A percentile compares a stretch with the other conserved stretches of the same genome.
These are phyloP conservation scores for Metallyticus violacea DNA, from an alignment of 2,888 invertebrate genomes.

Conservation along the genomic window DNA sequence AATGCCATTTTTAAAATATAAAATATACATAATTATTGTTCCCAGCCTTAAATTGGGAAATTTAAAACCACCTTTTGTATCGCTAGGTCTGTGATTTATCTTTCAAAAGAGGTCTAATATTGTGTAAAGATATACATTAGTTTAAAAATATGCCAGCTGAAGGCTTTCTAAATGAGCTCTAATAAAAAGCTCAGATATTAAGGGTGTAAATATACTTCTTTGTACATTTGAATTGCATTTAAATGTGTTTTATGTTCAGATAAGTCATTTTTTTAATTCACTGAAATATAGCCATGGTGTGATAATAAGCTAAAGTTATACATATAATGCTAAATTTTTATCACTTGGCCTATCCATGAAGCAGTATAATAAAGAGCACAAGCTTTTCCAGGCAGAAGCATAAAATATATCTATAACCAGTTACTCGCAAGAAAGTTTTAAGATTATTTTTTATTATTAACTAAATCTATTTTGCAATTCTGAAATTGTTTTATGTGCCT, in stretches of 20 bases:
- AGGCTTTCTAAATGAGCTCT: too few relatives aligned
- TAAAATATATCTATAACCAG: background rate
- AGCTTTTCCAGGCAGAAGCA: background rate
- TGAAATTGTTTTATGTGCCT: too few relatives aligned
- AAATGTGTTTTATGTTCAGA: background rate
- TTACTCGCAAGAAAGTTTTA: background rate
- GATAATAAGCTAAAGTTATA: background rate
- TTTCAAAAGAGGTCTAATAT: background rate
- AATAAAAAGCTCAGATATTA: background rate
- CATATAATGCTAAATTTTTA: background rate
- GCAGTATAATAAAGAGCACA: background rate
- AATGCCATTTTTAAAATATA: background rate
- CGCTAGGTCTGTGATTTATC: background rate
- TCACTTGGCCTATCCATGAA: background rate
- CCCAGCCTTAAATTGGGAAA: background rate
- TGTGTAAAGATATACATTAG: background rate
- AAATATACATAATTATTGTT: background rate
- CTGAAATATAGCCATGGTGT: background rate
- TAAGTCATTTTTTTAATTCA: too few relatives aligned
- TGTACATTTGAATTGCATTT: background rate
- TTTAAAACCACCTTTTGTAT: background rate
- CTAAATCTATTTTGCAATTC: background rate
- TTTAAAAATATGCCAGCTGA: too few relatives aligned
- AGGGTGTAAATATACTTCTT: background rate
- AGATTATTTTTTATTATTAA: background rate